A percentile compares a stretch with the other conserved stretches of the same genome.
These are phyloP conservation scores for Drosophila funebris DNA, from an alignment of 1,140 invertebrate genomes.

Conservation along the genomic window DNA sequence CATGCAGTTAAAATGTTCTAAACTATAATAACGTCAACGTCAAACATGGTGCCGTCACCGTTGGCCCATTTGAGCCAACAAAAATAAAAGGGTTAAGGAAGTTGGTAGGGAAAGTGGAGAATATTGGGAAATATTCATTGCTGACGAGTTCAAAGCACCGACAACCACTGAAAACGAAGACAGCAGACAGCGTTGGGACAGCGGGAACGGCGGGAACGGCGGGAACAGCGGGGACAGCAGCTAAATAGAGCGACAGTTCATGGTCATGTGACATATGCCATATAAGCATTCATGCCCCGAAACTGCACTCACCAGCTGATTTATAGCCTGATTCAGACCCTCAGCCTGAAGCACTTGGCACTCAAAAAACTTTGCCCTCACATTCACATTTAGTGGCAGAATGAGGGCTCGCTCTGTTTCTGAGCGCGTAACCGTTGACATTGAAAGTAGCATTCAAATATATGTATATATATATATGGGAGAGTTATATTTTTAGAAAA, in stretches of 20 bases:
- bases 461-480: conserved; percentile 29
- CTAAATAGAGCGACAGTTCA: conserved; percentile 47
- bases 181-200: background rate
- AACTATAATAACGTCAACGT: background rate
- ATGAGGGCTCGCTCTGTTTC: conserved; percentile 2
- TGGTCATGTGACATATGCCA: conserved; percentile 48
- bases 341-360: conserved; percentile 28
- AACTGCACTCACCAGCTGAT: conserved; percentile 42
- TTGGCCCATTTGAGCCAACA: background rate
- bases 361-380: conserved; percentile 43
- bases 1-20: background rate
- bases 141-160: conserved; percentile 41
- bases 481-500: conserved; percentile 45
- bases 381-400: conserved; percentile 14
- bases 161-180: background rate
- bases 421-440: conserved; percentile 47
- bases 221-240: background rate
- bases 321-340: conserved; percentile 23
- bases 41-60: conserved; percentile 27
- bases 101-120: background rate
- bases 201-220: background rate
- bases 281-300: conserved; percentile 14
- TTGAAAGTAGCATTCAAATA: conserved; percentile 45
- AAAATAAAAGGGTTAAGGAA: background rate
- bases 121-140: conserved; percentile 8